Base-by-base conservation (phyloP, 1,140 invertebrate species). In the Antheraea pernyi region DNA sequence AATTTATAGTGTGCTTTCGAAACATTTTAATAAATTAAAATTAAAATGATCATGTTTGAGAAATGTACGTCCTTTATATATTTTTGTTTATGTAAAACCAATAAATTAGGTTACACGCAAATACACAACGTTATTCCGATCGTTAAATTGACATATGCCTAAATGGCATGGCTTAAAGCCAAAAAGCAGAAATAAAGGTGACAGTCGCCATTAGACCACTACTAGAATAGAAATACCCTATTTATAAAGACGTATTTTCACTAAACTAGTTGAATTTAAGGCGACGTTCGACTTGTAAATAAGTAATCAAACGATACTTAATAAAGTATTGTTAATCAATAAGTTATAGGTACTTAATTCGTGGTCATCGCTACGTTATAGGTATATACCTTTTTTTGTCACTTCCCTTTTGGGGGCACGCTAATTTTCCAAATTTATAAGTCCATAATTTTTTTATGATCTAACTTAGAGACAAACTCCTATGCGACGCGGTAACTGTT, bases 101-200 rank as follows among this genome's bases (percentile, higher is more conserved):
- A 69, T 69, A 62, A 69, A 69, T 65, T 73, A 67, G 68, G 65
- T 73, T 73, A 73, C 18, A 36, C 19, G n/a, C 22, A 48, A 22
- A 60, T 61, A 67, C 53, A 36, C 58, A 67, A 66, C 59, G 69
- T 70, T 67, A 68, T 66, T 30, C 68, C 39, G 42, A 67, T 69
- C 67, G 69, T 69, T 58, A 70, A 68, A 72, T 74, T 74, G 75
- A 77, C 72, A 77, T 77, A 77, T 74, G 68, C 68, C 68, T 77
- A 74, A 74, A 77, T 74, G 75, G 72, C 72, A 67, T 78, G 77
- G 77, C 77, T 18, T 53, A 16, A 58, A 71, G 77, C 77, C 77
- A 78, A 71, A 76, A 67, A 74, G 65, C 72, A 30, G 46, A 72
- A 77, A 72, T 77, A 77, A 74, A 74, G 68, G 70, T 74, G 72